These are phyloP conservation scores for Drosophila meridiana DNA, from an alignment of 2,888 invertebrate species.

Conservation along the genomic window DNA sequence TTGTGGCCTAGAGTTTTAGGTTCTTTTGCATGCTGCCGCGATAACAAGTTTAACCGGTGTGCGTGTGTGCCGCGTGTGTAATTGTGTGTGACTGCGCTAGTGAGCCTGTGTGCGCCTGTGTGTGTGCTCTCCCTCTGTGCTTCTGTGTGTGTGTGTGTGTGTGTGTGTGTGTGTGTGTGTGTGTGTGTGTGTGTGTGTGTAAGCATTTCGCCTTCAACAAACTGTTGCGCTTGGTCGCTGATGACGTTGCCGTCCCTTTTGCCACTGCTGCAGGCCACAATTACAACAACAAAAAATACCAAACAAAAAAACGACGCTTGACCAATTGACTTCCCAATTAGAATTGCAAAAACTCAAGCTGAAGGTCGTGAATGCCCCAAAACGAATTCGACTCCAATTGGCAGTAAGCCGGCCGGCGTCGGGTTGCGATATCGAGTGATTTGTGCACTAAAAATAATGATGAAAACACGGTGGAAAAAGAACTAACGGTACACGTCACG, in stretches of 20 bases:
- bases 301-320: constrained; percentile 15
- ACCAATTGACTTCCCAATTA: constrained; percentile 68
- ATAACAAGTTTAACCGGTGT: constrained; percentile 80
- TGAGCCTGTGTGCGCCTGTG: constrained; percentile 26
- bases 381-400: constrained; percentile 33
- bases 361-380: constrained; percentile 39
- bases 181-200: constrained; percentile 35
- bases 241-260: constrained; percentile 66
- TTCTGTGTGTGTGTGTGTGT: constrained; percentile 25
- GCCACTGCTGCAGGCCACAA: constrained; percentile 44
- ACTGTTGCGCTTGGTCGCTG: constrained; percentile 72
- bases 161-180: constrained; percentile 8
- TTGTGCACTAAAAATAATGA: constrained; percentile 34
- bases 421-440: constrained; percentile 14
- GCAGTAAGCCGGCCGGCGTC: constrained; percentile 61
- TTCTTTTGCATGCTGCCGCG: constrained; percentile 79
- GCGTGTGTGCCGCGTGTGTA: constrained; percentile 60
- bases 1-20: constrained; percentile 74
- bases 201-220: constrained; percentile 73
- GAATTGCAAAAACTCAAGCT: constrained; percentile 37
- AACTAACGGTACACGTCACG: constrained; percentile 52
- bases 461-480: constrained; percentile 23
- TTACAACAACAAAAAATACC: constrained; percentile 27
- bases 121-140: not conserved
- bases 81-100: constrained; percentile 54